Conservation (phyloP, 2,113 vertebrate genomes). For the Chloroceryle aenea region DNA sequence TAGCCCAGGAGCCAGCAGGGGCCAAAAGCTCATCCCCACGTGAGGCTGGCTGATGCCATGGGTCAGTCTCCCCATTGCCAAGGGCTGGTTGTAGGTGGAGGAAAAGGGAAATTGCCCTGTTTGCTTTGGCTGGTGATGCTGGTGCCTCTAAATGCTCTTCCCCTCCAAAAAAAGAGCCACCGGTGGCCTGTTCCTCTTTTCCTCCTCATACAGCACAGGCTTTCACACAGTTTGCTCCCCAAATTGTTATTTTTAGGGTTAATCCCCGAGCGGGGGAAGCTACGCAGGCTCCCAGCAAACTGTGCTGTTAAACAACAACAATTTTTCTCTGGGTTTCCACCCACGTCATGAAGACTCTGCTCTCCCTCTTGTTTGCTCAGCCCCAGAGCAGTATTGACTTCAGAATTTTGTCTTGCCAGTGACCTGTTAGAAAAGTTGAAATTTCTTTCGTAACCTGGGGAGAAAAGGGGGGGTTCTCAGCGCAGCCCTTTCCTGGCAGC, state of each 20-base stretch:
- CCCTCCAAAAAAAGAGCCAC: not conserved
- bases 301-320: not conserved
- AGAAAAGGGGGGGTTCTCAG: not conserved
- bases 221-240: not conserved
- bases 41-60: not conserved
- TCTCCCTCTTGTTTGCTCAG: not conserved
- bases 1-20: not conserved
- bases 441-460: not conserved
- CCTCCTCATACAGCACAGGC: not conserved
- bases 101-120: not conserved
- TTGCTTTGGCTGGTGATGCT: not conserved
- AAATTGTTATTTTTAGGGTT: not conserved
- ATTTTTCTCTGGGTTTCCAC: not conserved
- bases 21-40: not conserved
- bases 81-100: not conserved
- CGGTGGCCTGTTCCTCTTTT: too few species aligned
- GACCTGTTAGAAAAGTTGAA: not conserved
- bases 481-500: not conserved
- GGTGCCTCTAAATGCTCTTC: not conserved
- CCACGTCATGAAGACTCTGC: accelerated
- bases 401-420: not conserved
- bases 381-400: not conserved
- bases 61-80: not conserved
- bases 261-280: not conserved
- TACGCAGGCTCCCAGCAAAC: accelerated